These are phyloP conservation scores for Ginglymostoma cirratum DNA, from an alignment of 2,113 vertebrate genomes.

Conservation along the genomic window DNA sequence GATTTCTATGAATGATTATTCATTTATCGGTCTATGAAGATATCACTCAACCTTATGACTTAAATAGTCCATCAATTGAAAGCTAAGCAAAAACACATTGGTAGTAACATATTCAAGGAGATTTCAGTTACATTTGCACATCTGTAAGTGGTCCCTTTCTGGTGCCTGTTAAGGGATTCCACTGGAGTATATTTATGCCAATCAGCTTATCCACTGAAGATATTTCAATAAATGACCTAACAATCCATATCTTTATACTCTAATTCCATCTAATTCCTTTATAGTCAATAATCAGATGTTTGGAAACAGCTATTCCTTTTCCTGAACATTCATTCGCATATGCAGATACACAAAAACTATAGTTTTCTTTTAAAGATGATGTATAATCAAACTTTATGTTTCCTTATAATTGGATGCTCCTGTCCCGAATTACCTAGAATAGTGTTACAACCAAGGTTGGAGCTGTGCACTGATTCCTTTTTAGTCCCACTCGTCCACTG, in stretches of 20 bases:
- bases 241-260: slow-evolving; percentile 42
- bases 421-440: neutral
- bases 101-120: slow-evolving; percentile 48
- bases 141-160: slow-evolving; percentile 48
- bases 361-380: neutral
- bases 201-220: slow-evolving; percentile 45
- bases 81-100: slow-evolving; percentile 55
- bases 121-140: slow-evolving; percentile 52
- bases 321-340: neutral
- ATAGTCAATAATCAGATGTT: neutral
- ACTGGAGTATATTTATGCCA: slow-evolving; percentile 27
- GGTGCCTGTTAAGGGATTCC: slow-evolving; percentile 41
- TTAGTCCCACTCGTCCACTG: too few relatives aligned
- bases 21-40: neutral
- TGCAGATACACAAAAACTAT: neutral
- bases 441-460: too few relatives aligned
- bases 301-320: neutral
- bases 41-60: neutral
- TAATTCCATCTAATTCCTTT: slow-evolving; percentile 13
- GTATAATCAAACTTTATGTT: neutral
- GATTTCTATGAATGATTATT: neutral
- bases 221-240: slow-evolving; percentile 55
- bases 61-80: slow-evolving; percentile 61
- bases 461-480: too few relatives aligned
- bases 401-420: neutral